Conservation (phyloP, 2,113 vertebrate species). For the Irena cyanogastra region DNA sequence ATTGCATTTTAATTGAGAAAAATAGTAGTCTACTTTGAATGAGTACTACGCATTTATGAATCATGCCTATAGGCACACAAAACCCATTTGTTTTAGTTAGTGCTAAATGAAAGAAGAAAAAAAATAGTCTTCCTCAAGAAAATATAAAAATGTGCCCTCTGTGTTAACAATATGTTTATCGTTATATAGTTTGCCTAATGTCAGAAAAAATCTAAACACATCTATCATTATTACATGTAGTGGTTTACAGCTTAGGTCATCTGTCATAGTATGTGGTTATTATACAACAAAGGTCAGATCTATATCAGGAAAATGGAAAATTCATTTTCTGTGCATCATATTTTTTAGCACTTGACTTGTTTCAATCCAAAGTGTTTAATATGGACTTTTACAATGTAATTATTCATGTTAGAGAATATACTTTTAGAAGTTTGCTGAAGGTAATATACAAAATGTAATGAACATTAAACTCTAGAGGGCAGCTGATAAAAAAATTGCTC, state of each 20-base stretch:
- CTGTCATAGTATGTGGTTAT: slow-evolving; percentile 13
- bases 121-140: not conserved
- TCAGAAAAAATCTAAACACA: slow-evolving; percentile 22
- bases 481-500: not conserved
- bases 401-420: not conserved
- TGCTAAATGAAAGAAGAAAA: not conserved
- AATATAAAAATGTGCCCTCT: not conserved
- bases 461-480: not conserved
- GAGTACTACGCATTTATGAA: not conserved
- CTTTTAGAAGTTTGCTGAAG: not conserved
- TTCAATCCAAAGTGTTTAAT: not conserved
- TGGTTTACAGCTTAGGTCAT: slow-evolving; percentile 4
- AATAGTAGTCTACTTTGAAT: not conserved
- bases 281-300: slow-evolving; percentile 42
- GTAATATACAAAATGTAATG: not conserved
- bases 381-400: not conserved
- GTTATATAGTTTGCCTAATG: not conserved
- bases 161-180: not conserved
- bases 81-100: slow-evolving; percentile 6
- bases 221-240: not conserved
- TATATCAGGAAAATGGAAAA: not conserved
- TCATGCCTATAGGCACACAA: not conserved
- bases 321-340: not conserved
- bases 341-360: not conserved
- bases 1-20: slow-evolving; percentile 17